Conservation (phyloP, 2,797 vertebrate species). For the Labeo calbasu region DNA sequence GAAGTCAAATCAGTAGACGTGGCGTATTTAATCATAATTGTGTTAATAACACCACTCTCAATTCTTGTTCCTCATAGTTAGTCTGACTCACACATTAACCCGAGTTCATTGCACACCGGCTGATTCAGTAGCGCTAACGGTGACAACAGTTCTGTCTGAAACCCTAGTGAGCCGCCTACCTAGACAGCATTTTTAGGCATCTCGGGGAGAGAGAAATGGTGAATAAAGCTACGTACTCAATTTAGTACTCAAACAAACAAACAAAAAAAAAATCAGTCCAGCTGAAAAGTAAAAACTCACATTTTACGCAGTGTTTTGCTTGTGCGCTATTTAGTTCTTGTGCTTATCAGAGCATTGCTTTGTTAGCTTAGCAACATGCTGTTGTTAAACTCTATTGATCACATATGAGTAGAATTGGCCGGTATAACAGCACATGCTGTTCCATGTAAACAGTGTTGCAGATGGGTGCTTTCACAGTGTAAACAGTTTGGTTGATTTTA, state of each 20-base stretch:
- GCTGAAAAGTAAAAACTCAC: too few relatives aligned
- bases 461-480: not conserved
- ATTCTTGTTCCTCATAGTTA: not conserved
- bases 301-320: not conserved
- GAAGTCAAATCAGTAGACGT: conserved; percentile 17
- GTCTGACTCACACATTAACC: conserved; percentile 3
- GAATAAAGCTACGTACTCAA: not conserved
- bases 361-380: conserved; percentile 10
- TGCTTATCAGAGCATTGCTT: not conserved
- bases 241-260: too few relatives aligned
- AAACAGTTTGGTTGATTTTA: not conserved
- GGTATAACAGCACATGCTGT: not conserved
- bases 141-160: not conserved
- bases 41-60: conserved; percentile 18
- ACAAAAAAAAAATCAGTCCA: too few relatives aligned
- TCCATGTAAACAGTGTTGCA: not conserved
- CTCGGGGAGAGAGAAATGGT: not conserved
- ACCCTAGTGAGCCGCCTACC: not conserved
- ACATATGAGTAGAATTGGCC: not conserved
- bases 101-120: not conserved
- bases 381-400: not conserved
- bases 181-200: not conserved
- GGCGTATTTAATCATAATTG: conserved; percentile 22
- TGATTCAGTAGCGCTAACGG: not conserved
- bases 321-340: not conserved